Evolutionary conservation across 2,888 invertebrate species (phyloP).

Genomic region (Apamea sordens): DNA sequence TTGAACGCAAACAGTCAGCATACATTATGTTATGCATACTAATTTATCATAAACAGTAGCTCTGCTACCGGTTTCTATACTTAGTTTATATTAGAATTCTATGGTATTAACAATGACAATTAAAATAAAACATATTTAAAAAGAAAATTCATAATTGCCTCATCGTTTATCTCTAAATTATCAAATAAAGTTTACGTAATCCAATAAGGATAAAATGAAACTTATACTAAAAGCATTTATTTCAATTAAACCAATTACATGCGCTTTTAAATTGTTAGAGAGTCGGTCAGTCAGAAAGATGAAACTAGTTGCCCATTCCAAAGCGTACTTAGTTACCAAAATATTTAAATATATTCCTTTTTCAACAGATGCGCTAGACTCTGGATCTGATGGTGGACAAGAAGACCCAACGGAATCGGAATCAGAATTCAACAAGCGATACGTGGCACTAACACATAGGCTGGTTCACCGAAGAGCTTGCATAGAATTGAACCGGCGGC

Average conservation of each 20-base stretch:
- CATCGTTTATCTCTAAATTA: not conserved
- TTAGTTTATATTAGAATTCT: not conserved
- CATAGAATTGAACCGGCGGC: conserved; percentile 96
- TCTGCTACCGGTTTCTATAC: conserved; percentile 2
- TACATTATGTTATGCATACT: conserved; percentile 18
- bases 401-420: conserved; percentile 93
- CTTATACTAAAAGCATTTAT: not conserved
- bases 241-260: not conserved
- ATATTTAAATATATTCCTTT: conserved; percentile 15
- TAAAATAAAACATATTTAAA: not conserved
- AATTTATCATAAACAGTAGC: not conserved
- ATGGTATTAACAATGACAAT: not conserved
- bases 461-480: conserved; percentile 97
- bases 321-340: not conserved
- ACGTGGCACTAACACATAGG: conserved; percentile 96
- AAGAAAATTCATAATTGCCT: not conserved
- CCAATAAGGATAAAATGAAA: too few relatives aligned
- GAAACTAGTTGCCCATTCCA: not conserved
- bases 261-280: not conserved
- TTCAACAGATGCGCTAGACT: conserved; percentile 76
- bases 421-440: conserved; percentile 95
- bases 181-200: not conserved
- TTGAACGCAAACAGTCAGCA: not conserved
- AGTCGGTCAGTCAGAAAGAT: not conserved
- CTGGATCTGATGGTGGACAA: conserved; percentile 72